These are phyloP conservation scores for Ceratosolen fusciceps DNA, from an alignment of 1,140 invertebrate species.

Conservation along the genomic window DNA sequence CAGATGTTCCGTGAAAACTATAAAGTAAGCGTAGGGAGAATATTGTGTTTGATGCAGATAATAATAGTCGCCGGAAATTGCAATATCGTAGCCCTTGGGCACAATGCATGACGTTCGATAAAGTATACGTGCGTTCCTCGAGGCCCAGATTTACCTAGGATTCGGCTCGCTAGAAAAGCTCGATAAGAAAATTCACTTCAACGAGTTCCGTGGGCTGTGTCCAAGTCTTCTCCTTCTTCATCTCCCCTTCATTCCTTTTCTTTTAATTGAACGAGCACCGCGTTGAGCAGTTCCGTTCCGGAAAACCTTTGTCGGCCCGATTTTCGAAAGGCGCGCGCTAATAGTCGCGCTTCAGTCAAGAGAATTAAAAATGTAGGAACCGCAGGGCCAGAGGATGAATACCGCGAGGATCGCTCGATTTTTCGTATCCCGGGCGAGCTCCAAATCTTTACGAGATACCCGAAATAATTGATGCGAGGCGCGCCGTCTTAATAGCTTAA, in stretches of 20 bases:
- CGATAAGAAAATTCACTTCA: constrained; percentile 50
- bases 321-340: too few species aligned
- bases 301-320: too few species aligned
- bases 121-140: background rate
- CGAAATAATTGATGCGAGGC: too few species aligned
- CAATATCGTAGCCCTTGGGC: constrained; percentile 24
- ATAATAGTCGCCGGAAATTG: constrained; percentile 33
- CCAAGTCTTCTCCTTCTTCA: constrained; percentile 8
- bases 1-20: background rate
- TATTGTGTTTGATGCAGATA: background rate
- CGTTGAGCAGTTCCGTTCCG: background rate
- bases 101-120: constrained; percentile 50
- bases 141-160: constrained; percentile 43
- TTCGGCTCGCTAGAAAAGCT: background rate
- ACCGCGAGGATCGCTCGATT: too few species aligned
- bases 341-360: too few species aligned
- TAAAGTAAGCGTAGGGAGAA: background rate
- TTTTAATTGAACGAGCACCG: too few species aligned
- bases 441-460: too few species aligned
- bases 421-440: too few species aligned
- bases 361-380: too few species aligned
- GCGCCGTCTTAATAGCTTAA: too few species aligned
- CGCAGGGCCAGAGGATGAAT: too few species aligned
- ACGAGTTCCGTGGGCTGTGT: constrained; percentile 37
- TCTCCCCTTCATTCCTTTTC: too few species aligned